Evolutionary conservation across 2,888 invertebrate species (phyloP), one percentile per base, ranked within the genome.

Genomic region (Heliconius ethilla): DNA sequence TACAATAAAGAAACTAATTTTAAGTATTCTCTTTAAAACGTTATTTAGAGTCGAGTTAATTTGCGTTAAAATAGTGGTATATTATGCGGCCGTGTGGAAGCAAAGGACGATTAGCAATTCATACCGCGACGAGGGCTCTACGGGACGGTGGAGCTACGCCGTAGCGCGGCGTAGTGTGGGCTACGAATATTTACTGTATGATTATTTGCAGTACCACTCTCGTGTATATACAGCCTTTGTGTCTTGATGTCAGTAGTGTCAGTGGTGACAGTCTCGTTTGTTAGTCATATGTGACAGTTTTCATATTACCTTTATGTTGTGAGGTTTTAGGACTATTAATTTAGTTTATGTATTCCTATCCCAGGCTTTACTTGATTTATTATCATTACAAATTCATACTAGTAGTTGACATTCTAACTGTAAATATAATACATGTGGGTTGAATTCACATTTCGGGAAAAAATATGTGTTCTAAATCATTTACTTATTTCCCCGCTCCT

Each of bases 11-110:
- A 51, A 51, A 51, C 25, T 29, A 70, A 70, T 70, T 70, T 51
- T 22, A 70, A 55, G 22, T 70, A 18, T 72, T 33, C 70, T 7
- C 51, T 72, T 72, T 72, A 22, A 55, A 72, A 72, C 15, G 29
- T 55, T 70, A 70, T 70, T 55, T 70, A 29, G 29, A 55, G 10
- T 29, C 22, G 51, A 70, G 51, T 70, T 76, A 76, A 63, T 69
- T 70, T 70, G 45, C 70, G 76, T 59, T 70, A 63, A 76, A 70
- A 70, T 70, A 76, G 63, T 76, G 76, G 70, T 63, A 76, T 76
- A 70, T 76, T 70, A 76, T 70, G 76, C 70, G 45, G 70, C 13
- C 63, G 76, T 62, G 70, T 70, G 51, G 70, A 72, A 72, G 70
- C 29, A 72, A 72, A 55, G 33, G 33, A 72, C 70, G 51, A 76